Percentiles rank a stretch among this genome's conserved stretches.
phyloP scores from a whole-genome alignment of 2,888 invertebrate genomes.

The Leuctra nigra region DNA sequence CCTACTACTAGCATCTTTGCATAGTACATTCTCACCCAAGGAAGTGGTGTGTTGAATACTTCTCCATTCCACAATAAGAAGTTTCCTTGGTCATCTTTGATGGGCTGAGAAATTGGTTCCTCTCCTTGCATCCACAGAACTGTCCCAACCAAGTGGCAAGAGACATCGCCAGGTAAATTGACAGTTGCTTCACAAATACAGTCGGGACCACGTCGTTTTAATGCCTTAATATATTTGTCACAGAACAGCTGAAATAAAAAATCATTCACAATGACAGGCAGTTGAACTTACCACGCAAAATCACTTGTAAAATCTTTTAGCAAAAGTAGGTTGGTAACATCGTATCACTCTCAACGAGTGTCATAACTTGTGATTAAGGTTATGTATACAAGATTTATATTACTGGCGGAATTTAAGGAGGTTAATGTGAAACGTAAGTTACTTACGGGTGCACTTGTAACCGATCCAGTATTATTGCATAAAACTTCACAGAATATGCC shows the following conservation, averaged over 20 bases:
- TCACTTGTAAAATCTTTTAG: too few species aligned
- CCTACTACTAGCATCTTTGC: too few species aligned
- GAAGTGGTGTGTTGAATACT: conserved; percentile 62
- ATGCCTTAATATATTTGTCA: conserved; percentile 24
- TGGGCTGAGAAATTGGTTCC: conserved; percentile 59
- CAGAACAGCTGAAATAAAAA: background rate
- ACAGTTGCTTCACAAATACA: conserved; percentile 29
- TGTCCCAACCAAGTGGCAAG: conserved; percentile 41
- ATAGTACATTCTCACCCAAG: conserved; percentile 40
- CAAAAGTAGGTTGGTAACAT: too few species aligned
- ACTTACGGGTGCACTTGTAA: too few species aligned
- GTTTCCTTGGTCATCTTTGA: conserved; percentile 49
- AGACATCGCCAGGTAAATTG: conserved; percentile 33
- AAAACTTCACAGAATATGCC: conserved; percentile 49
- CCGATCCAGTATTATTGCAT: too few species aligned
- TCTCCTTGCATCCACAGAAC: conserved; percentile 84
- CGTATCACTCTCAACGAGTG: too few species aligned
- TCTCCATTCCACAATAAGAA: conserved; percentile 86
- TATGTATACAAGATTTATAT: too few species aligned
- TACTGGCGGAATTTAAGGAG: too few species aligned
- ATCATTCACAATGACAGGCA: background rate
- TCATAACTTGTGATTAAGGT: too few species aligned
- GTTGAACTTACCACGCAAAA: too few species aligned
- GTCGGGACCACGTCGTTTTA: conserved; percentile 55
- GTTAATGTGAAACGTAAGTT: too few species aligned